A percentile compares a stretch with the other conserved stretches of the same genome.
These are phyloP conservation scores for Maconellicoccus hirsutus DNA, from an alignment of 1,140 invertebrate genomes.

Conservation along the genomic window DNA sequence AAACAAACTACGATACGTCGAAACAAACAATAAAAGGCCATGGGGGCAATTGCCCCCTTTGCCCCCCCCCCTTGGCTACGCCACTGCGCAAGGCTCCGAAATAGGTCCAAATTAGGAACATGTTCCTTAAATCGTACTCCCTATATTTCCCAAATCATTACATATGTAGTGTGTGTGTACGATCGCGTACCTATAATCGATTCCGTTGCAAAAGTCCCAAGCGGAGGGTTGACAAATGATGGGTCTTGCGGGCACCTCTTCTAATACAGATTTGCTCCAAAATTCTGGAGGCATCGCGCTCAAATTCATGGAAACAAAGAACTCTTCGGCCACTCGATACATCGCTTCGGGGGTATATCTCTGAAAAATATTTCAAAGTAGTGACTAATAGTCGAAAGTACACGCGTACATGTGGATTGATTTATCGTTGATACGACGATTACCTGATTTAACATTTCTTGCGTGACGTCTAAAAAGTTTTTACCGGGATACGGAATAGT, in stretches of 20 bases:
- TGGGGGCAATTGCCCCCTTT: no score
- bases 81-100: no score
- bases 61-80: no score
- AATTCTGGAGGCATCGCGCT: constrained; percentile 68
- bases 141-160: no score
- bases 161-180: background rate
- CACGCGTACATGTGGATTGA: no score
- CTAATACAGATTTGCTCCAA: constrained; percentile 63
- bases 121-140: no score
- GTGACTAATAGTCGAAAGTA: background rate
- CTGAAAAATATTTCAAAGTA: background rate
- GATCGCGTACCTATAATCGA: constrained; percentile 58
- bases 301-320: constrained; percentile 72
- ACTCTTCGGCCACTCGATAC: constrained; percentile 71
- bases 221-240: constrained; percentile 76
- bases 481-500: constrained; percentile 77
- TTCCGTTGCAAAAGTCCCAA: constrained; percentile 84
- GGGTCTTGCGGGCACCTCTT: constrained; percentile 57
- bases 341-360: constrained; percentile 66
- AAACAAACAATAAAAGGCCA: no score
- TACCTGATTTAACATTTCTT: constrained; percentile 58
- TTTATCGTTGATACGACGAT: no score
- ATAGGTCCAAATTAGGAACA: no score
- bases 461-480: constrained; percentile 69
- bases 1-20: no score